These are phyloP conservation scores for Chirona hameri DNA, from an alignment of 2,888 invertebrate genomes.

Conservation along the genomic window DNA sequence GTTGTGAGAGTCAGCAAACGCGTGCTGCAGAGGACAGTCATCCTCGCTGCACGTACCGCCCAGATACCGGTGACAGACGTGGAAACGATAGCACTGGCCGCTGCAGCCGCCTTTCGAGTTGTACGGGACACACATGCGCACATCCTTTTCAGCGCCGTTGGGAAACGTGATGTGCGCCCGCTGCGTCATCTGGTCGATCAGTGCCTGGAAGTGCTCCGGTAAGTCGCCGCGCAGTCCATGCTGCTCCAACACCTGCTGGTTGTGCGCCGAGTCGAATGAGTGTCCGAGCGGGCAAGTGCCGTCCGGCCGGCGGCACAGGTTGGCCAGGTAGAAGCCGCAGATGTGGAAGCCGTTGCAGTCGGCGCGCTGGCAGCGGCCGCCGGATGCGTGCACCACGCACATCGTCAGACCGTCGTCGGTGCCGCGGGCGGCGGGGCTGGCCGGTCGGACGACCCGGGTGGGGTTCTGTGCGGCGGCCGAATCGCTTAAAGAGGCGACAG, in stretches of 20 bases:
- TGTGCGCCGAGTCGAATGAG: not conserved
- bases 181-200: not conserved
- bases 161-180: not conserved
- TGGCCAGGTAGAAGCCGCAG: constrained; percentile 11
- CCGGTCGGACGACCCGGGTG: not conserved
- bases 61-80: not conserved
- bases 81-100: not conserved
- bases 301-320: not conserved
- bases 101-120: not conserved
- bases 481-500: too few relatives aligned
- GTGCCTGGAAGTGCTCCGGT: not conserved
- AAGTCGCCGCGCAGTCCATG: not conserved
- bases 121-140: not conserved
- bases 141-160: not conserved
- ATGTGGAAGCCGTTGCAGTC: not conserved
- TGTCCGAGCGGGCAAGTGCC: not conserved
- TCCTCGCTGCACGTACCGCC: not conserved
- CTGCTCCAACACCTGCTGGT: not conserved
- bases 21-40: not conserved
- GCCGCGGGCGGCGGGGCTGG: not conserved
- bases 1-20: not conserved
- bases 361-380: not conserved
- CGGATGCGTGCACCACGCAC: not conserved
- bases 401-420: not conserved
- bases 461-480: not conserved